These are phyloP conservation scores for Drosophila pectinifera DNA, from an alignment of 1,140 invertebrate genomes.

Conservation along the genomic window DNA sequence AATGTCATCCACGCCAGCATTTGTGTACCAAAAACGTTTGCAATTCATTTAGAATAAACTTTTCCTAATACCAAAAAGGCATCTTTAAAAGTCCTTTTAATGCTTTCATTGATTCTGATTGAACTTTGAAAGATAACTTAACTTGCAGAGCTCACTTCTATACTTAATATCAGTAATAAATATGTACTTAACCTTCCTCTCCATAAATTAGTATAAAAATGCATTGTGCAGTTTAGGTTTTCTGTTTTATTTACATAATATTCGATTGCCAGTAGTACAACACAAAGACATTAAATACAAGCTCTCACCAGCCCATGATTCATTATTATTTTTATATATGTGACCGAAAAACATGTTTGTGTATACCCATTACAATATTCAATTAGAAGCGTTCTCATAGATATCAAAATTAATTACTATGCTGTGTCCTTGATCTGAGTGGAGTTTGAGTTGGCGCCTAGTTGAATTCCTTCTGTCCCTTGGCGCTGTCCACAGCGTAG, in stretches of 20 bases:
- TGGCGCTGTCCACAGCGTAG: slow-evolving; percentile 22
- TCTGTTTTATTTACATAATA: slow-evolving; percentile 43
- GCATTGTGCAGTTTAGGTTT: slow-evolving; percentile 10
- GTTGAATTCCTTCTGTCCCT: slow-evolving; percentile 72
- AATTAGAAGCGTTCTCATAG: slow-evolving; percentile 52
- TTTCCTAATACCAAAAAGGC: slow-evolving; percentile 27
- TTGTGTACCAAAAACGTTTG: slow-evolving; percentile 28
- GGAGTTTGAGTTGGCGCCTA: slow-evolving; percentile 34
- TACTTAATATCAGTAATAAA: not conserved
- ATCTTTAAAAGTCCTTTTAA: not conserved
- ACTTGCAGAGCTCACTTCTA: no score
- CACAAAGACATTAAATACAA: slow-evolving; percentile 49
- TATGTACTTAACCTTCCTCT: no score
- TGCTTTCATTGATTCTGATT: no score
- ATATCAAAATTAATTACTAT: slow-evolving; percentile 20
- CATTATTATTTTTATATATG: slow-evolving; percentile 29
- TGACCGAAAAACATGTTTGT: slow-evolving; percentile 49
- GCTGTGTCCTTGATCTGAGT: slow-evolving; percentile 4
- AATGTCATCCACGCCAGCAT: slow-evolving; percentile 6
- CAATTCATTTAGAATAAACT: slow-evolving; percentile 50
- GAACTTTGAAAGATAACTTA: not conserved
- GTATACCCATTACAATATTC: slow-evolving; percentile 58
- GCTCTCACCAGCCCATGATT: slow-evolving; percentile 75
- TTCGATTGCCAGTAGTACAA: slow-evolving; percentile 42
- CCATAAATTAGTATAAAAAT: not conserved